phyloP scores from a whole-genome alignment of 2,888 invertebrate species.

The Phengaris alcon region DNA sequence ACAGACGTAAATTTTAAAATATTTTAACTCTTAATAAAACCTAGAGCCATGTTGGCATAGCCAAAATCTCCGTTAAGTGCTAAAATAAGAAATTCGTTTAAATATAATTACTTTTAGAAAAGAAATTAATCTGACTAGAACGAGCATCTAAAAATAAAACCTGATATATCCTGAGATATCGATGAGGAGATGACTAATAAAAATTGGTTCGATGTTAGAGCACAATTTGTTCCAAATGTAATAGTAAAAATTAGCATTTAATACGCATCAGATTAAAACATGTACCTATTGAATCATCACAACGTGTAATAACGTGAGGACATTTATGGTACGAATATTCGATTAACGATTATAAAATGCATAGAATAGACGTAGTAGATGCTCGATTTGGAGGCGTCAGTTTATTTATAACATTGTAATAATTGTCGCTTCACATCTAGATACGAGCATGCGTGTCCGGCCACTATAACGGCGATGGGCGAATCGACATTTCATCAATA shows the following conservation, averaged over 20 bases:
- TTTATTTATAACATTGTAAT: constrained; percentile 46
- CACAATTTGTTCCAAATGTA: background rate
- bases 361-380: constrained; percentile 38
- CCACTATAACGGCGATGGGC: constrained; percentile 51
- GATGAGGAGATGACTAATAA: background rate
- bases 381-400: constrained; percentile 49
- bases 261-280: constrained; percentile 10
- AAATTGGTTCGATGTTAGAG: background rate
- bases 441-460: constrained; percentile 57
- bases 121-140: background rate
- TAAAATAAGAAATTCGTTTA: background rate
- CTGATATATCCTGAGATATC: background rate
- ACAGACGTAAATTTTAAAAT: background rate
- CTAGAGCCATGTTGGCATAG: background rate
- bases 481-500: constrained; percentile 49
- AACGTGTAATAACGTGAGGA: constrained; percentile 26
- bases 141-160: background rate
- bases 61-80: background rate
- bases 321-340: constrained; percentile 34
- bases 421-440: constrained; percentile 49
- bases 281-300: constrained; percentile 28
- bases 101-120: background rate
- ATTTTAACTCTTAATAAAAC: background rate
- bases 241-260: constrained; percentile 11
- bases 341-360: constrained; percentile 42